Evolutionary conservation across 2,888 invertebrate species (phyloP), one percentile per base, ranked within the genome.

Genomic region (Cryptophagus acutangulus): DNA sequence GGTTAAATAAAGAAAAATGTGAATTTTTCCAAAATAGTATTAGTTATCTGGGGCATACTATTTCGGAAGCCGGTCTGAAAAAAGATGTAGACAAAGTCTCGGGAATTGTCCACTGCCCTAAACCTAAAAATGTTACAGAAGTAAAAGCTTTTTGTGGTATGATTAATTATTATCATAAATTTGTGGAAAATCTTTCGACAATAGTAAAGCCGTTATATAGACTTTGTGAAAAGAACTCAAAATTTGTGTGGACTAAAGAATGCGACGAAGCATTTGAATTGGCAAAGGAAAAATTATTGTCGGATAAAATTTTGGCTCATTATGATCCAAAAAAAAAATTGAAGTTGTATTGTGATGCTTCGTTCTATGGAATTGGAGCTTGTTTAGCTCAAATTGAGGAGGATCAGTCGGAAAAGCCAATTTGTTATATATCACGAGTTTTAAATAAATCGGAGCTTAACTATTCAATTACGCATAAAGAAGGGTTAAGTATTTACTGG

Each of bases 81-180:
- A 62, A 54, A 17, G 46, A 54, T 33, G 38, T 49, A 1, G 48
- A 52, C 1, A 62, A 61, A 43, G 41, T 61, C 3, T n/a, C 41
- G 9, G 53, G 54, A 0, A 61, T 64, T 8, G 2, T 56, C 15
- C 24, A 58, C 3, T 41, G 55, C 34, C 48, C 53, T 8, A 39
- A n/a, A 29, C 62, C 59, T 2, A 40, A 39, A 14, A 49, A 59
- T 36, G 42, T 51, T 0, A 40, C 42, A 16, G 48, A 56, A 43
- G 37, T 62, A 0, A 48, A 48, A 25, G 51, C 61, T 1, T 65
- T 63, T 45, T 26, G 58, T 2, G 65, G 65, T 0, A 51, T 63
- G 40, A 43, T 64, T 0, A 65, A 66, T 50, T 69, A 63, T 49
- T 68, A 67, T 45, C 51, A 58, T 3, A 54, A 55, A 35, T 70